phyloP scores from a whole-genome alignment of 2,113 vertebrate species.

The Oncorhynchus kisutch region DNA sequence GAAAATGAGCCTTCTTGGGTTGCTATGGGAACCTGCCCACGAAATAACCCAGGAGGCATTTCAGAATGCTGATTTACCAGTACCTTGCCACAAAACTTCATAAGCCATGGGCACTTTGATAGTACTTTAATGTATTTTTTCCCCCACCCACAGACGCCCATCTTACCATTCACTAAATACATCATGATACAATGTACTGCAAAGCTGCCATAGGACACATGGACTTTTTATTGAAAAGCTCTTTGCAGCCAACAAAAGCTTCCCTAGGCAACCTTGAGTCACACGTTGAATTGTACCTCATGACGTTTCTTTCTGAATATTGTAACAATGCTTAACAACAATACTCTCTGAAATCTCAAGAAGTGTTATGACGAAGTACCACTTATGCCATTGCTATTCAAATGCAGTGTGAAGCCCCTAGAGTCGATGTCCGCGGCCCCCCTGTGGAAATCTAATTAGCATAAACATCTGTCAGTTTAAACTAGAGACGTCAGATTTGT shows the following conservation, averaged over 20 bases:
- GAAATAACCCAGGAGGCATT: conserved; percentile 60
- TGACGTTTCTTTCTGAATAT: background rate
- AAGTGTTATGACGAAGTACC: background rate
- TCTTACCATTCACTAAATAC: background rate
- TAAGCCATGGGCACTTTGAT: conserved; percentile 9
- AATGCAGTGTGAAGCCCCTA: background rate
- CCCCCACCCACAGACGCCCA: background rate
- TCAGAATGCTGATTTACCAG: conserved; percentile 43
- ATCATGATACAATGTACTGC: background rate
- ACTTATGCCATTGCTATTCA: background rate
- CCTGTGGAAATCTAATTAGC: background rate
- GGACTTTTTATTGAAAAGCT: background rate
- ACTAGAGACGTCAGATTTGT: too few relatives aligned
- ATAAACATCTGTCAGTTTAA: too few relatives aligned
- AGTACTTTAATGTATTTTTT: background rate
- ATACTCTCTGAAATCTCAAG: background rate
- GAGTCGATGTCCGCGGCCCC: too few relatives aligned
- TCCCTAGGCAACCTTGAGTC: background rate
- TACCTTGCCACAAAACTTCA: conserved; percentile 8
- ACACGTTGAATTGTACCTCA: background rate
- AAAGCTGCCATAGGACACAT: background rate
- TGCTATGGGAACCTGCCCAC: conserved; percentile 58
- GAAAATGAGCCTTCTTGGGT: conserved; percentile 47
- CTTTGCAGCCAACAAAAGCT: background rate
- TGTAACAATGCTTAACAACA: background rate